Conservation (phyloP, 2,888 invertebrate species). For the Drosophila greeni region DNA sequence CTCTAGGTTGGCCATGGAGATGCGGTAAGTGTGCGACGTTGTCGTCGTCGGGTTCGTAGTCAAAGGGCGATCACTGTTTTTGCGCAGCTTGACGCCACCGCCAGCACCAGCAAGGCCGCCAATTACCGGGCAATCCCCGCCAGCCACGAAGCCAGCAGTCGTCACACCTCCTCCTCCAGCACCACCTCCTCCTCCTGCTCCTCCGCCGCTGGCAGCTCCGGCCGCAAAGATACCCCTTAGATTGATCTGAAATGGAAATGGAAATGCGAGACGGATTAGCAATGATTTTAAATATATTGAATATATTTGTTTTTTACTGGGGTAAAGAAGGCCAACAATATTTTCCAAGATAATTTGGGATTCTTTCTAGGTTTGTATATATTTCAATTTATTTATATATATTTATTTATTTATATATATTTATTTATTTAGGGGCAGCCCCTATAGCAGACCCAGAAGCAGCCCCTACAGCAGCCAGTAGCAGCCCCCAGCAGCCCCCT, state of each 20-base stretch:
- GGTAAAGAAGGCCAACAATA: too few species aligned
- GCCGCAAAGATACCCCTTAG: conserved; percentile 58
- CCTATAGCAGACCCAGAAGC: too few species aligned
- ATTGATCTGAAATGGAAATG: conserved; percentile 48
- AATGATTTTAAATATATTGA: not conserved
- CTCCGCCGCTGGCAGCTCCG: conserved; percentile 56
- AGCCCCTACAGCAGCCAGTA: too few species aligned
- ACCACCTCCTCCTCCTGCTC: conserved; percentile 18
- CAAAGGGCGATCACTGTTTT: conserved; percentile 67
- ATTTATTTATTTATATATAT: too few species aligned
- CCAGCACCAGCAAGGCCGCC: conserved; percentile 31
- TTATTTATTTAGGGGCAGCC: too few species aligned
- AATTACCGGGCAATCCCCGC: conserved; percentile 31
- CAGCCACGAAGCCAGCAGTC: conserved; percentile 23
- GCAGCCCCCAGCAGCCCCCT: too few species aligned
- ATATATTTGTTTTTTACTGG: too few species aligned
- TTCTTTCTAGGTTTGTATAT: not conserved
- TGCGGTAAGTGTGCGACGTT: conserved; percentile 82
- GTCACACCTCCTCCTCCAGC: conserved; percentile 11
- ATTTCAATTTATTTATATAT: too few species aligned
- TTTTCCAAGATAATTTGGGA: not conserved
- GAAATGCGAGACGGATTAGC: not conserved
- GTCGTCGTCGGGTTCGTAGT: conserved; percentile 42
- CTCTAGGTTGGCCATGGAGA: conserved; percentile 97
- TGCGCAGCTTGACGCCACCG: conserved; percentile 73